Base-by-base conservation (phyloP, 2,797 vertebrate genomes). In the Hipposideros larvatus region DNA sequence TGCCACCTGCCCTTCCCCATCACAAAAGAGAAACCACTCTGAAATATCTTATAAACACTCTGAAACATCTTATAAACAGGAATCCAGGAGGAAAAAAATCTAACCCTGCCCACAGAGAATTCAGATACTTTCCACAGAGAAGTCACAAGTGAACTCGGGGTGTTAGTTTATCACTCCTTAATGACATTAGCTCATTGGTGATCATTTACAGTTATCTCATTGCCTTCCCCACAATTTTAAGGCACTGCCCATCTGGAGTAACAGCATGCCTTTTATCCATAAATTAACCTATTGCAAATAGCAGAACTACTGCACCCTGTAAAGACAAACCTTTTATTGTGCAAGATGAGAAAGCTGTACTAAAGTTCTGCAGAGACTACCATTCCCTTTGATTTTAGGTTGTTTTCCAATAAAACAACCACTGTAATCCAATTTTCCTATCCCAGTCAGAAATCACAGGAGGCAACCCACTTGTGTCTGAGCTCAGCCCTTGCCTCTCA, bases 271-370 rank as follows among this genome's bases (percentile, higher is more conserved):
- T 65, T 95, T 91, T 51, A 84, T 61, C 59, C 78, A 74, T 31
- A 95, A 88, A 77, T 51, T 53, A 92, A 48, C 28, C 63, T 94
- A 51, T 55, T 80, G 92, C 43, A 91, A 93, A 73, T 22, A 75
- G 28, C 55, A 73, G 48, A 51, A 66, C 18, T 43, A 61, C 5
- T 71, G 22, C 16, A 91, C 18, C 7, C 18, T 43, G n/a, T 53
- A 96, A 87, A 80, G 65, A 14, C 43, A 87, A 85, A 59, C 5
- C 8, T 83, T 57, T 87, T 79, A 86, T 84, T 97, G 95, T 84
- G 26, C 11, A 24, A 77, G 26, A 78, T 71, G 31, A 94, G 68
- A 93, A 77, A 37, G 7, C 15, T 18, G 11, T 89, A 31, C 55
- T 84, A 46, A 68, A 85, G 6, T 73, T 95, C 73, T 91, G 34